Evolutionary conservation across 2,888 invertebrate genomes (phyloP).

Genomic region (Acrocera orbiculus): DNA sequence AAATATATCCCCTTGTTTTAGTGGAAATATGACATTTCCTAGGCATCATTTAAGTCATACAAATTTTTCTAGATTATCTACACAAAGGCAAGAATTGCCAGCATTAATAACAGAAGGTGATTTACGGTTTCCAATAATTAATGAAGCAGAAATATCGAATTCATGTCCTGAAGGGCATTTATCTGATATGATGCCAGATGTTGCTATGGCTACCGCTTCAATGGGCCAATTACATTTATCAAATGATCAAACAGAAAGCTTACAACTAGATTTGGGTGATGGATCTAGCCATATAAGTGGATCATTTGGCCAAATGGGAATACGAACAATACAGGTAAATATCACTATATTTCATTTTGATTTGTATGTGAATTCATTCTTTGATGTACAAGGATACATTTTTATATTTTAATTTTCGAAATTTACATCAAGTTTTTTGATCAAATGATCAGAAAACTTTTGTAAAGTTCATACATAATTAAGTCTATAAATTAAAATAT

Average conservation of each 20-base stretch:
- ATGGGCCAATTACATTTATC: slow-evolving; percentile 28
- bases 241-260: slow-evolving; percentile 30
- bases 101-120: slow-evolving; percentile 48
- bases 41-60: slow-evolving; percentile 25
- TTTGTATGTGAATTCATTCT: too few relatives aligned
- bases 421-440: too few relatives aligned
- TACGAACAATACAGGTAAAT: slow-evolving; percentile 26
- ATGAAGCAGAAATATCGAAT: slow-evolving; percentile 21
- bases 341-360: too few relatives aligned
- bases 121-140: slow-evolving; percentile 22
- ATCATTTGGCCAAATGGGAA: slow-evolving; percentile 22
- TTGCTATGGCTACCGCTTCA: slow-evolving; percentile 75
- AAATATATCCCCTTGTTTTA: slow-evolving; percentile 34
- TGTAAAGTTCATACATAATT: too few relatives aligned
- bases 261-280: slow-evolving; percentile 70
- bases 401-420: too few relatives aligned
- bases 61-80: slow-evolving; percentile 18
- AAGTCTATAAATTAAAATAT: too few relatives aligned
- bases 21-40: slow-evolving; percentile 45
- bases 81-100: slow-evolving; percentile 41
- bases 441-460: too few relatives aligned
- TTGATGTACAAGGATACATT: too few relatives aligned
- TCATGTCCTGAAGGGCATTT: slow-evolving; percentile 51
- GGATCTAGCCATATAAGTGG: slow-evolving; percentile 47
- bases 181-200: slow-evolving; percentile 77